phyloP scores from a whole-genome alignment of 2,888 invertebrate genomes.

The Synergus japonicus region DNA sequence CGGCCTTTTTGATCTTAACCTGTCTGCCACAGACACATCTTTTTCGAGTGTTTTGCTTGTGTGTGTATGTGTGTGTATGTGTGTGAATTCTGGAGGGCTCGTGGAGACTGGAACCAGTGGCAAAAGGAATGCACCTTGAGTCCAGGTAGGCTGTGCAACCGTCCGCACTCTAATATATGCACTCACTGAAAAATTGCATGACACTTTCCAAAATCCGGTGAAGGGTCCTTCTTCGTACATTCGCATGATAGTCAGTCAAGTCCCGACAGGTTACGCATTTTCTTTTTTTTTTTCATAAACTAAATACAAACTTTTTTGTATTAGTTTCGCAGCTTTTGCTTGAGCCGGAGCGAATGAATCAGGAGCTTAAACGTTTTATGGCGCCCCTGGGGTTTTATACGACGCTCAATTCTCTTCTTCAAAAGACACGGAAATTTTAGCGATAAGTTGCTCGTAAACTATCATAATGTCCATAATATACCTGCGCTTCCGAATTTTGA shows the following conservation, averaged over 20 bases:
- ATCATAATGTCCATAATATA: conserved; percentile 30
- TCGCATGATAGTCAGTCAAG: background rate
- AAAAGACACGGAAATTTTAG: conserved; percentile 25
- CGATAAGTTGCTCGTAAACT: conserved; percentile 33
- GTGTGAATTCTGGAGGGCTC: background rate
- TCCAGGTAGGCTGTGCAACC: conserved; percentile 36
- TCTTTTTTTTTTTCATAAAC: background rate
- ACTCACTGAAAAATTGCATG: conserved; percentile 36
- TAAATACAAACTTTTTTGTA: conserved; percentile 31
- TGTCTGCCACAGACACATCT: conserved; percentile 35
- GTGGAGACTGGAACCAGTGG: conserved; percentile 9
- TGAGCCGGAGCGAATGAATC: conserved; percentile 12
- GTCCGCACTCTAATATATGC: conserved; percentile 12
- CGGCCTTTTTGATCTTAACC: conserved; percentile 32
- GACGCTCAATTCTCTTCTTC: conserved; percentile 11
- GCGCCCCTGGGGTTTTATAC: conserved; percentile 34
- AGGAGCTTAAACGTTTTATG: conserved; percentile 37
- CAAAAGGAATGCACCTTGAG: conserved; percentile 27
- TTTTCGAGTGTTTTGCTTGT: conserved; percentile 22
- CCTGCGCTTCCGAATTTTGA: conserved; percentile 30
- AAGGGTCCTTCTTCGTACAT: background rate
- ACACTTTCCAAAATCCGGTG: conserved; percentile 31
- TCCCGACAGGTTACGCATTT: background rate
- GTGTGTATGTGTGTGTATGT: background rate
- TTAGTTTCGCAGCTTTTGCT: conserved; percentile 18